A percentile compares a stretch with the other conserved stretches of the same genome.
Evolutionary conservation across 1,140 invertebrate species (phyloP).

Genomic region (Drosophila ambigua): DNA sequence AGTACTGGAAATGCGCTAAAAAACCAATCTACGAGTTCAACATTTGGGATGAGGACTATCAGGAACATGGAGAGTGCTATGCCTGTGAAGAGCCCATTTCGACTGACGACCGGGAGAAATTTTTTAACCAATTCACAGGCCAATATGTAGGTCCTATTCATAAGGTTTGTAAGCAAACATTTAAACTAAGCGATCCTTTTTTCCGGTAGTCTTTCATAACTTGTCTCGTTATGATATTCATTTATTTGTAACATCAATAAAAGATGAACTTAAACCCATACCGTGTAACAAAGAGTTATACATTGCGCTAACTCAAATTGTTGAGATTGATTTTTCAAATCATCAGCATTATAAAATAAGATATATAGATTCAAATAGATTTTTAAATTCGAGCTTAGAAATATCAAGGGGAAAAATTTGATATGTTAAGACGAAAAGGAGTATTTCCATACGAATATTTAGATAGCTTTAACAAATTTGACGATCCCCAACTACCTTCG

Average conservation of each 20-base stretch:
- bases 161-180: not conserved
- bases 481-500: not conserved
- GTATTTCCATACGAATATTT: constrained; percentile 1
- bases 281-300: not conserved
- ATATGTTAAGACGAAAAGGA: not conserved
- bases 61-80: not conserved
- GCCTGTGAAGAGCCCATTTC: not conserved
- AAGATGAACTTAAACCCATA: not conserved
- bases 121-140: constrained; percentile 5
- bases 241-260: constrained; percentile 7
- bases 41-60: not conserved
- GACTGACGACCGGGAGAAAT: not conserved
- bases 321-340: not conserved
- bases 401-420: not conserved
- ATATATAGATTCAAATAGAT: constrained; percentile 4
- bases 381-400: constrained; percentile 1
- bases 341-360: constrained; percentile 1
- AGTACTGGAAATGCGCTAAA: constrained; percentile 7
- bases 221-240: not conserved
- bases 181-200: not conserved
- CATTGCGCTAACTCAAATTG: not conserved
- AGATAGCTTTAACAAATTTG: constrained; percentile 1
- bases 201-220: constrained; percentile 19
- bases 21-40: not conserved
- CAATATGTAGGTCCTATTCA: not conserved